phyloP scores from a whole-genome alignment of 1,140 invertebrate species.

The Linepithema humile region DNA sequence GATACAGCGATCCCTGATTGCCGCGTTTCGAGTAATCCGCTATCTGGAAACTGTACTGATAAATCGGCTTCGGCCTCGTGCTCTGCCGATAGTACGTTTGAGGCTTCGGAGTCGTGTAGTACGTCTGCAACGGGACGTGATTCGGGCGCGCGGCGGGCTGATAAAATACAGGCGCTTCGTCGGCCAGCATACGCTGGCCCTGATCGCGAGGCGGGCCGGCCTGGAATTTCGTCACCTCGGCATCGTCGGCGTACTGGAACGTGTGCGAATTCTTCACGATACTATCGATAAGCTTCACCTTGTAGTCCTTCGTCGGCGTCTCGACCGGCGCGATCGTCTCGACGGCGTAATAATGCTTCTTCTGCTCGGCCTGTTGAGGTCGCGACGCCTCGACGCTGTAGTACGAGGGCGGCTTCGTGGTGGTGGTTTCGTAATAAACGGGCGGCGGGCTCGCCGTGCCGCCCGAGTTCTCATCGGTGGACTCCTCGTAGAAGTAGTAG shows the following conservation, averaged over 20 bases:
- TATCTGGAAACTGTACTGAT: constrained; percentile 86
- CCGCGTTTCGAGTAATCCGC: constrained; percentile 81
- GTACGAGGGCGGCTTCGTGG: constrained; percentile 68
- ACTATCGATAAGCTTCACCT: constrained; percentile 75
- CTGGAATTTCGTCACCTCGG: constrained; percentile 39
- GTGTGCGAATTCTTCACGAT: constrained; percentile 73
- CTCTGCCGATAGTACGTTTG: constrained; percentile 70
- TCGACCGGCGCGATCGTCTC: constrained; percentile 70
- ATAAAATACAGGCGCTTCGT: constrained; percentile 78
- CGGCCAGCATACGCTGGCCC: constrained; percentile 73
- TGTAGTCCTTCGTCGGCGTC: constrained; percentile 70
- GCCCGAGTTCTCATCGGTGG: constrained; percentile 77
- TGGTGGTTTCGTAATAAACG: constrained; percentile 76
- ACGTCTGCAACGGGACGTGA: constrained; percentile 81
- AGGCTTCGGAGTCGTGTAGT: constrained; percentile 77
- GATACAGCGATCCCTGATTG: constrained; percentile 65
- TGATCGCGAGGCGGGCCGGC: constrained; percentile 65
- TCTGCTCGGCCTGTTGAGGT: constrained; percentile 44
- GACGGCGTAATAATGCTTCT: constrained; percentile 77
- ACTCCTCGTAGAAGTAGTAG: constrained; percentile 83
- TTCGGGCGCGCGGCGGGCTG: constrained; percentile 68
- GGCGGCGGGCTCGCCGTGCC: constrained; percentile 67
- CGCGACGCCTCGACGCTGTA: constrained; percentile 67
- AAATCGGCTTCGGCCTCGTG: constrained; percentile 85
- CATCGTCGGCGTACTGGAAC: constrained; percentile 70